phyloP scores from a whole-genome alignment of 1,140 invertebrate species.

The Pachyrhynchus sulphureomaculatus region DNA sequence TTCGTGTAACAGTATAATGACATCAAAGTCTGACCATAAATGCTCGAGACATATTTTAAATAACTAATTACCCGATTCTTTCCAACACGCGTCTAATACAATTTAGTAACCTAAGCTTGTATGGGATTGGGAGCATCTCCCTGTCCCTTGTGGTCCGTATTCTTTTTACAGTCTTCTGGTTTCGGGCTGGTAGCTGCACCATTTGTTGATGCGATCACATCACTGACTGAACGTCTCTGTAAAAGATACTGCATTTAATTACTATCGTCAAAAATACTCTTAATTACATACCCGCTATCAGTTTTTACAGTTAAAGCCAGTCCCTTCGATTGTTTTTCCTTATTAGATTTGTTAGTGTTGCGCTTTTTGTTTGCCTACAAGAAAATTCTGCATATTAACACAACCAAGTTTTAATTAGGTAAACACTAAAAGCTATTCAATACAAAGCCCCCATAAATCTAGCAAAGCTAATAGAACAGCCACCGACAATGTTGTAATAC shows the following conservation, averaged over 20 bases:
- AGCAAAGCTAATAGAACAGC: too few species aligned
- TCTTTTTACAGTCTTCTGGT: slow-evolving; percentile 38
- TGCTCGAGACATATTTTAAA: too few species aligned
- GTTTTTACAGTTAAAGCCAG: slow-evolving; percentile 44
- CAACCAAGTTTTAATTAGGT: not conserved
- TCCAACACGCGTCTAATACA: too few species aligned
- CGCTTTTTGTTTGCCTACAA: slow-evolving; percentile 44
- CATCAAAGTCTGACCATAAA: too few species aligned
- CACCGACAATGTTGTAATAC: too few species aligned
- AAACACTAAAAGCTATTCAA: not conserved
- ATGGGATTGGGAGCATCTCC: slow-evolving; percentile 42
- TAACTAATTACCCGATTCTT: too few species aligned
- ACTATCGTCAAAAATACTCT: not conserved
- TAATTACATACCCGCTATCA: slow-evolving; percentile 42
- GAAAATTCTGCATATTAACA: slow-evolving; percentile 14
- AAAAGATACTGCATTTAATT: slow-evolving; percentile 5
- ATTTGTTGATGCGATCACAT: slow-evolving; percentile 26
- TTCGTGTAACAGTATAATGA: too few species aligned
- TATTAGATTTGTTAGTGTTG: slow-evolving; percentile 44
- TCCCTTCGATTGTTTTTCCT: slow-evolving; percentile 36
- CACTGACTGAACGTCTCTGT: slow-evolving; percentile 40
- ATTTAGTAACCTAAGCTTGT: slow-evolving; percentile 1
- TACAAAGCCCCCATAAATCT: too few species aligned
- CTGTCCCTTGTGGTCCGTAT: slow-evolving; percentile 47
- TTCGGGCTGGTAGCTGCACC: slow-evolving; percentile 24